A percentile compares a stretch with the other conserved stretches of the same genome.
phyloP scores from a whole-genome alignment of 1,140 invertebrate genomes.

The Bombus confusus region DNA sequence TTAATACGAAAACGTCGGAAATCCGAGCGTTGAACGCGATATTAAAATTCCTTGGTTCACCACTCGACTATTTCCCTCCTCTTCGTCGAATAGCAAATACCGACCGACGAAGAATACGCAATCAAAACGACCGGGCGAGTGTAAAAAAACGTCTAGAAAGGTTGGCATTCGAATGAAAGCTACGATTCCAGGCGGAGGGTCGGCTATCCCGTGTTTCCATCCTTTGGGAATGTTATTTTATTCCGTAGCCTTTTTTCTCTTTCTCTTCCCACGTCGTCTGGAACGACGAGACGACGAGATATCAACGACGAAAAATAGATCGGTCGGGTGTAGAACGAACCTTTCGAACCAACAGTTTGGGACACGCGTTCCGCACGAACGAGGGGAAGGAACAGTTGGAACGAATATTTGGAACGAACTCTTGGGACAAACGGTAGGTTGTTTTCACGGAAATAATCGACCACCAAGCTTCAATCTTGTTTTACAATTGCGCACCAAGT shows the following conservation, averaged over 20 bases:
- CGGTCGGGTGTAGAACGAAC: no score
- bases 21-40: not conserved
- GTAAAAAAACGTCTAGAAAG: not conserved
- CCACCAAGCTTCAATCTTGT: not conserved
- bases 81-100: not conserved
- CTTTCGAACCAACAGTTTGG: no score
- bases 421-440: no score
- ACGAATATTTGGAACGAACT: not conserved
- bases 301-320: not conserved
- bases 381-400: not conserved
- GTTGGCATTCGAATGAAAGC: not conserved
- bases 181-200: not conserved
- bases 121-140: not conserved
- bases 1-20: constrained; percentile 6
- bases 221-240: not conserved
- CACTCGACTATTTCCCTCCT: not conserved
- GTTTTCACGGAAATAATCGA: not conserved
- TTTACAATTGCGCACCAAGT: not conserved
- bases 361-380: no score
- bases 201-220: not conserved
- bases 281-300: no score
- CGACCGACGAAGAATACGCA: not conserved
- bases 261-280: accelerated
- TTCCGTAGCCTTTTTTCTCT: not conserved
- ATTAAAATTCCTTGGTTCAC: constrained; percentile 11